Conservation (phyloP, 2,797 vertebrate genomes). For the Onychomys arenicola region DNA sequence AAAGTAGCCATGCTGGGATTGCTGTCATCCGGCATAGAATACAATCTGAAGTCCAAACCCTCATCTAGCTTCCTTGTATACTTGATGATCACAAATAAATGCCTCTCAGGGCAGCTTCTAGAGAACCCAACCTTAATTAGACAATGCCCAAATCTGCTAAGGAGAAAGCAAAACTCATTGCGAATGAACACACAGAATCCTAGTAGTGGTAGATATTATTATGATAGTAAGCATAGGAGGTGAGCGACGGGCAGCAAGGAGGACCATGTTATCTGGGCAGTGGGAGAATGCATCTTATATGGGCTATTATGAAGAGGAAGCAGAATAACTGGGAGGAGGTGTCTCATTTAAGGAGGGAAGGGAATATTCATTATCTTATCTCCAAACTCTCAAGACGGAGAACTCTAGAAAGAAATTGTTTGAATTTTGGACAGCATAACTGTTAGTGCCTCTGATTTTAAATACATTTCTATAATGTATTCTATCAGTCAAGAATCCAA, state of each 20-base stretch:
- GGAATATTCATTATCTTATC: background rate
- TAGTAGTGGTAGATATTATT: background rate
- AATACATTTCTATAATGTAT: conserved; percentile 62
- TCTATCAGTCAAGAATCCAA: conserved; percentile 41
- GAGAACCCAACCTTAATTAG: background rate
- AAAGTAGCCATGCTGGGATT: background rate
- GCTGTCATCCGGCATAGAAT: background rate
- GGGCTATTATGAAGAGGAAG: rapidly evolving
- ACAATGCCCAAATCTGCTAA: background rate
- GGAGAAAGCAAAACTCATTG: background rate
- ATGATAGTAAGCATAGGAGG: background rate
- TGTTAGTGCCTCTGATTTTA: conserved; percentile 54
- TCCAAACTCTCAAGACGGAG: background rate
- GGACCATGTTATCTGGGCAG: rapidly evolving
- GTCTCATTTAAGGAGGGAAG: background rate
- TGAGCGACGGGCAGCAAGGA: background rate
- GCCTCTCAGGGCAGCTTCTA: background rate
- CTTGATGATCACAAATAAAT: background rate
- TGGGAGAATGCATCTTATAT: background rate
- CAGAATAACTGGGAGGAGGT: background rate
- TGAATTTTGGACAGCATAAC: background rate
- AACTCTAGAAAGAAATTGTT: background rate
- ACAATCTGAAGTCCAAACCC: background rate
- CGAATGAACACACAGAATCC: background rate
- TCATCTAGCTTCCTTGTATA: background rate